These are phyloP conservation scores for Dermolepida albohirtum DNA, from an alignment of 2,888 invertebrate species.

Conservation along the genomic window DNA sequence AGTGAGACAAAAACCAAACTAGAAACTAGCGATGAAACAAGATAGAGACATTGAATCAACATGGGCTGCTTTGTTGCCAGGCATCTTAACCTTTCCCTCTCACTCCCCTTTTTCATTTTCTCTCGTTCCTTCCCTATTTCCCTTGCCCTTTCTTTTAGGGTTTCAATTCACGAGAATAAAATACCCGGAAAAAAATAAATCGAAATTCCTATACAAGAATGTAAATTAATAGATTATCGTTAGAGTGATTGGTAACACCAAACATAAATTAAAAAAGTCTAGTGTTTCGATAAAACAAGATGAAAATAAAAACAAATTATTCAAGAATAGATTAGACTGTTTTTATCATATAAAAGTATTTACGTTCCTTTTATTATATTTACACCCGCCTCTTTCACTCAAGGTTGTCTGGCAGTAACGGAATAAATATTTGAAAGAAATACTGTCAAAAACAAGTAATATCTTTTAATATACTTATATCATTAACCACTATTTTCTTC, in stretches of 20 bases:
- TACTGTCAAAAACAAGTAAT: too few species aligned
- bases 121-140: background rate
- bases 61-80: conserved; percentile 45
- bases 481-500: too few species aligned
- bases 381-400: too few species aligned
- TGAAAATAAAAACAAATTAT: background rate
- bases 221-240: conserved; percentile 52
- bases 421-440: too few species aligned
- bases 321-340: too few species aligned
- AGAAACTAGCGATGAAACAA: conserved; percentile 26
- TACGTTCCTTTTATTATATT: too few species aligned
- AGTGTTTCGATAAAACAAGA: background rate
- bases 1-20: conserved; percentile 12
- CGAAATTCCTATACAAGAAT: conserved; percentile 54
- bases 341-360: too few species aligned
- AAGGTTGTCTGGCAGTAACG: too few species aligned
- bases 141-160: background rate
- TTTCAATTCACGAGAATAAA: conserved; percentile 49
- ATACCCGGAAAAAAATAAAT: conserved; percentile 53
- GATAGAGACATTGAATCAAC: conserved; percentile 38
- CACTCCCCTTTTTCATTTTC: background rate
- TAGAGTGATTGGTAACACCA: conserved; percentile 45
- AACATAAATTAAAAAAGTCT: conserved; percentile 33
- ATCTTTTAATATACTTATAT: too few species aligned
- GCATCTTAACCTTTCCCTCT: conserved; percentile 42